Base-by-base conservation (phyloP, 2,888 invertebrate species). In the Adelognathus sp. region DNA sequence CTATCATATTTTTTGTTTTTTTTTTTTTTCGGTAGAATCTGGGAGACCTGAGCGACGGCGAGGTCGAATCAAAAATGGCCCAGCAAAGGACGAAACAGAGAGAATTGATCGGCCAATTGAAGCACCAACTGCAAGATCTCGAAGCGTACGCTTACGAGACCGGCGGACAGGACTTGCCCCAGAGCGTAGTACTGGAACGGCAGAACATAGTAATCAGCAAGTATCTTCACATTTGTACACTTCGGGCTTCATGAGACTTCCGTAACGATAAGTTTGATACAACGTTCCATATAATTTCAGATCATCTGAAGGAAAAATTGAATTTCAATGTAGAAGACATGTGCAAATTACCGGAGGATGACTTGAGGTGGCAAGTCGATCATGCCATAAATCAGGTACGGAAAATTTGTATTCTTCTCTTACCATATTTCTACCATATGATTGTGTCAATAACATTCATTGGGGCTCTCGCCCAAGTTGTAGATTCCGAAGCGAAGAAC, bases 81-180 rank as follows among this genome's bases (percentile, higher is more conserved):
- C 90, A 93, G 71, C 95, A 96, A 90, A 93, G 95, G 85, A 93
- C 94, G 69, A 94, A 95, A 81, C 96, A 96, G 88, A 94, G 94
- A 83, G 96, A 97, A 89, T 93, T 99, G 72, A 98, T 99, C 79
- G 95, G 95, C 83, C 96, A 97, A 88, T 92, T 99, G 18, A 98
- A 99, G 92, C 93, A 94, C 1, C 99, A 99, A 90, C 92, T 99
- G 44, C 96, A 97, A 87, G 99, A 99, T 89, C 92, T 99, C 63
- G 98, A 98, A 90, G 94, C 95, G 67, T 97, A 97, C 91, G 98
- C 99, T 0, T 97, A 98, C 88, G 97, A 98, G 92, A 96, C 96
- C 33, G 96, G 96, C 1, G 94, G 95, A 85, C 95, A 96, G 2
- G 96, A 95, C 24, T 93, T 95, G 76, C 96, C 96, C 2, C 96